These are phyloP conservation scores for Drosophila tristis DNA, from an alignment of 1,140 invertebrate genomes.

Conservation along the genomic window DNA sequence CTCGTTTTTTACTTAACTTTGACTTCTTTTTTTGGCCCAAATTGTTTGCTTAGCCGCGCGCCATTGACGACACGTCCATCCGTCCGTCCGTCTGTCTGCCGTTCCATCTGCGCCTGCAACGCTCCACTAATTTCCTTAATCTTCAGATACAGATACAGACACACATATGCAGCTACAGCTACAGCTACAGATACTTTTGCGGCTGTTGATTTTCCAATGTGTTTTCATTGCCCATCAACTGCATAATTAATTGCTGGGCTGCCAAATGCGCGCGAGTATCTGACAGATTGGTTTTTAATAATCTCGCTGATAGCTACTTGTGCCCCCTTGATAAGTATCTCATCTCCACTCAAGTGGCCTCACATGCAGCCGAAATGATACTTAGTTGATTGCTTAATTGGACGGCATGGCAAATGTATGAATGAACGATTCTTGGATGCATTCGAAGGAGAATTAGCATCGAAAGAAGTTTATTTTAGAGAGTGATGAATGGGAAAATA, in stretches of 20 bases:
- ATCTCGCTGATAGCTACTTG: constrained; percentile 37
- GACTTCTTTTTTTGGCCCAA: too few relatives aligned
- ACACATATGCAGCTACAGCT: constrained; percentile 9
- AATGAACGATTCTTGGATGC: too few relatives aligned
- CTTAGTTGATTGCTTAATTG: neutral
- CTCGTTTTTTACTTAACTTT: too few relatives aligned
- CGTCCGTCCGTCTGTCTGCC: too few relatives aligned
- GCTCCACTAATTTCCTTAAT: constrained; percentile 57
- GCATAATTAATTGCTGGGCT: constrained; percentile 58
- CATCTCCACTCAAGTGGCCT: constrained; percentile 10
- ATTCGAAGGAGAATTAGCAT: too few relatives aligned
- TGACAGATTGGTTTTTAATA: constrained; percentile 59
- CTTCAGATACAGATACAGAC: constrained; percentile 21
- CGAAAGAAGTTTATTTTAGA: too few relatives aligned
- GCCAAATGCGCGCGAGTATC: constrained; percentile 16
- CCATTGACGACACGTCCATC: too few relatives aligned
- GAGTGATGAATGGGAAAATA: too few relatives aligned
- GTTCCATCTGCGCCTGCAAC: too few relatives aligned
- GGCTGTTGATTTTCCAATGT: constrained; percentile 35
- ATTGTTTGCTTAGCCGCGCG: too few relatives aligned
- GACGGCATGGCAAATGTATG: too few relatives aligned
- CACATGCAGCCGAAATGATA: constrained; percentile 1
- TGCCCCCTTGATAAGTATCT: constrained; percentile 7
- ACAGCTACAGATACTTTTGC: constrained; percentile 1
- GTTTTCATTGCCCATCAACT: constrained; percentile 63